Conservation (phyloP, 2,797 vertebrate genomes). For the Poeciliopsis presidionis region DNA sequence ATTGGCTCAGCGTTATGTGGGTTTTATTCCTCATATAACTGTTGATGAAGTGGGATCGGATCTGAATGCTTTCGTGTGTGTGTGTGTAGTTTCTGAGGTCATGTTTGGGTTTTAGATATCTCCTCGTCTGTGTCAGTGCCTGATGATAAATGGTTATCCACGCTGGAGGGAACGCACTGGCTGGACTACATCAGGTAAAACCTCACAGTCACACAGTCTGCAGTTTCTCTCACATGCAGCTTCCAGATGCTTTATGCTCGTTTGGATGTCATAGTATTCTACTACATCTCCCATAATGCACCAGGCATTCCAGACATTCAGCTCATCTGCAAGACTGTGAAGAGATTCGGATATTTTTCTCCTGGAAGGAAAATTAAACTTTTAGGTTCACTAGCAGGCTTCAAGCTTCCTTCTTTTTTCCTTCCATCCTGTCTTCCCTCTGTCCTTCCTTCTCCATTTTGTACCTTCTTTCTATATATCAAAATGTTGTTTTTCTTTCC, state of each 20-base stretch:
- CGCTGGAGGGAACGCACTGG: slow-evolving; percentile 91
- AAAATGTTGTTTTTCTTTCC: too few relatives aligned
- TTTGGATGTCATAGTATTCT: neutral
- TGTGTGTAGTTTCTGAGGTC: neutral
- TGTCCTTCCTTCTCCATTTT: neutral
- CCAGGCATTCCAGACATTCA: neutral
- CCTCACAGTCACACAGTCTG: neutral
- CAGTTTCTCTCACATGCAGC: neutral
- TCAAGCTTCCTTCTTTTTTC: neutral
- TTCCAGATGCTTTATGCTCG: neutral
- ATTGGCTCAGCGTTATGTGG: neutral
- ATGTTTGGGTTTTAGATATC: slow-evolving; percentile 71
- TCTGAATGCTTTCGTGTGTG: slow-evolving; percentile 10
- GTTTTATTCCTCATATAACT: neutral
- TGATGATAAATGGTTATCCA: slow-evolving; percentile 95
- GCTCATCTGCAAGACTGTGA: neutral
- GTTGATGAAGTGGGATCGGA: neutral
- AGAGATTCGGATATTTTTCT: neutral
- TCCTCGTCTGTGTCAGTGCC: slow-evolving; percentile 80
- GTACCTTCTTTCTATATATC: neutral
- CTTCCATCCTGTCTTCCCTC: neutral
- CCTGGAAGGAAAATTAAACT: neutral
- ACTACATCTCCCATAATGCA: slow-evolving; percentile 4
- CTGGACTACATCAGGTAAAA: slow-evolving; percentile 87
- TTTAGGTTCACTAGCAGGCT: neutral